These are phyloP conservation scores for Manis pentadactyla DNA, from an alignment of 2,797 vertebrate genomes.

Conservation along the genomic window DNA sequence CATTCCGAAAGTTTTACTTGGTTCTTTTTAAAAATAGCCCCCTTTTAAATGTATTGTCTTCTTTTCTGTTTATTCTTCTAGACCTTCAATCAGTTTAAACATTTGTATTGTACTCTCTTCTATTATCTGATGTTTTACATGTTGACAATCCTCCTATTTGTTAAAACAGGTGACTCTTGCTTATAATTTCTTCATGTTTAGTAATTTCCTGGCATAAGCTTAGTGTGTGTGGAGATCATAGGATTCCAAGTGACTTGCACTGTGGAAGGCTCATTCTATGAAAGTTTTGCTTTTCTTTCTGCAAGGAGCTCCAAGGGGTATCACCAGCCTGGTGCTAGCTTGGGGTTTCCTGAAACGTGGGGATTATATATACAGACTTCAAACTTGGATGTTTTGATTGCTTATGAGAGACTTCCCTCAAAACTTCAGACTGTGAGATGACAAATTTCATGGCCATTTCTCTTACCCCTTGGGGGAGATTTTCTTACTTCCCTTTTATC, in stretches of 20 bases:
- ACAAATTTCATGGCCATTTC: not conserved
- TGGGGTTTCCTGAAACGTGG: not conserved
- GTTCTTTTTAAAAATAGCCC: not conserved
- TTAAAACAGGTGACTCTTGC: not conserved
- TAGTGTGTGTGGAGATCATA: rapidly evolving
- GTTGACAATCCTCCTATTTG: not conserved
- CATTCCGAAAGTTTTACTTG: not conserved
- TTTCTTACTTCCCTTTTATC: not conserved
- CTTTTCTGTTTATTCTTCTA: not conserved
- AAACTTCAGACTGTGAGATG: not conserved
- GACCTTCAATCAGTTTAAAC: not conserved
- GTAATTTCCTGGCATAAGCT: not conserved
- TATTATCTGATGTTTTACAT: not conserved
- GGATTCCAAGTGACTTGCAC: not conserved
- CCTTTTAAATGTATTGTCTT: not conserved
- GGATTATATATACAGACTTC: not conserved
- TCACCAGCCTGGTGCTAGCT: not conserved
- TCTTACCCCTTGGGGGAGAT: not conserved
- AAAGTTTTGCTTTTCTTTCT: not conserved
- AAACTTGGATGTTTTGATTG: not conserved
- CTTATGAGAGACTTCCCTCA: not conserved
- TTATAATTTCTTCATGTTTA: not conserved
- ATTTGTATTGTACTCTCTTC: not conserved
- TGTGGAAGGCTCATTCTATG: not conserved
- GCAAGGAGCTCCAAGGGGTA: not conserved